Evolutionary conservation across 2,113 vertebrate genomes (phyloP).

Genomic region (Phaethornis superciliosus): DNA sequence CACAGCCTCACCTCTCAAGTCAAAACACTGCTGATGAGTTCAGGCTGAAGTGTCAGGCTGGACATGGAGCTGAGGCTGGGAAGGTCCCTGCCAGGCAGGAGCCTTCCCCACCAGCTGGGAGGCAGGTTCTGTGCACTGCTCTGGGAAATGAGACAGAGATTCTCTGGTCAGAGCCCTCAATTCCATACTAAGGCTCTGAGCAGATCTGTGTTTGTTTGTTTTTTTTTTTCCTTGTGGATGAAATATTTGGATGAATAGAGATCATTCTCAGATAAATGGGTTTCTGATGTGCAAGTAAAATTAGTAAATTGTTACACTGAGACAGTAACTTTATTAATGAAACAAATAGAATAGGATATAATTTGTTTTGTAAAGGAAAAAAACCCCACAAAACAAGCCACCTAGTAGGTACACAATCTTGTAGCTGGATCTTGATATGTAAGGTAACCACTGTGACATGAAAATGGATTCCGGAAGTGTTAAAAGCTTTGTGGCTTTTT

Average conservation of each 20-base stretch:
- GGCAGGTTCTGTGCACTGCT: rapidly evolving
- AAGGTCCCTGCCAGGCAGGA: rapidly evolving
- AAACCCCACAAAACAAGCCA: neutral
- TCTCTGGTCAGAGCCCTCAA: neutral
- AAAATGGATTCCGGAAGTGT: neutral
- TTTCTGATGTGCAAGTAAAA: neutral
- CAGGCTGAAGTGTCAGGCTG: rapidly evolving
- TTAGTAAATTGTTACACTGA: neutral
- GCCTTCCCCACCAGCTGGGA: neutral
- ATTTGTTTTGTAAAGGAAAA: neutral
- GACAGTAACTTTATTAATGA: slow-evolving; percentile 22
- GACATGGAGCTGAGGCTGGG: neutral
- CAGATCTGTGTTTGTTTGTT: neutral
- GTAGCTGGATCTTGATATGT: neutral
- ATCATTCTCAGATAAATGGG: neutral
- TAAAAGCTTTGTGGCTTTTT: neutral
- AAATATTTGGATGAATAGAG: neutral
- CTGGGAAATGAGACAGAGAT: rapidly evolving
- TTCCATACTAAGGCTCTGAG: rapidly evolving
- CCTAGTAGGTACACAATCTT: neutral
- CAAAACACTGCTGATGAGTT: neutral
- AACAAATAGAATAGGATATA: neutral
- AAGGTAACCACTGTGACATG: slow-evolving; percentile 27
- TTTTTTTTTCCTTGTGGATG: neutral
- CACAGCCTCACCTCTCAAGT: neutral